Evolutionary conservation across 2,888 invertebrate species (phyloP), one percentile per base, ranked within the genome.

Genomic region (Trachelus iudaicus): DNA sequence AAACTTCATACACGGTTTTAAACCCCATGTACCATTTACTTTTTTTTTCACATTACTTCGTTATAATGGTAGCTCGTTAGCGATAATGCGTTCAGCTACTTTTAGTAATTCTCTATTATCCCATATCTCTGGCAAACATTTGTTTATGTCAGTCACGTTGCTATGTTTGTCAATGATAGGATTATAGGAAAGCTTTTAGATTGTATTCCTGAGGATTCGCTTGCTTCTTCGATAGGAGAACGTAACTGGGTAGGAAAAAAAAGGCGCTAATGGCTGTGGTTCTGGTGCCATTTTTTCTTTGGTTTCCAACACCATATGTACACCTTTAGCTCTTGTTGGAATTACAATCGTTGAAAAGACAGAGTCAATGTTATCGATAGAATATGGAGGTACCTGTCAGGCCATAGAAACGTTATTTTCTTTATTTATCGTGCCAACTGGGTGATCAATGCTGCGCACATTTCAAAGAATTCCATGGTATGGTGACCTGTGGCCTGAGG

Each of bases 391-490:
- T 56, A 56, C 56, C 23, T 56, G 56, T 15, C 23, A 56, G 56
- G 9, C 23, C 23, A 23, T 23, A 23, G 56, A 56, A 56, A 23
- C 56, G 9, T 23, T 56, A 56, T 56, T 56, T 23, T 9, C 6
- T 23, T 23, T 34, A 80, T 81, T 92, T 94, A 98, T 92, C 98
- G 96, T 40, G 99, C 99, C 81, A 99, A 93, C 87, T 99, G 99
- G 81, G 99, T 98, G 87, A 99, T 99, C 73, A 99, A 94, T 3
- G 98, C 97, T 33, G 99, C 98, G 92, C 99, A 99, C 98, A 99
- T 99, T 93, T 99, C 99, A 90, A 99, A 99, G 93, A 99, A 99
- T 93, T 99, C 99, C 97, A 99, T 98, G 1, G 99, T 99, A 92
- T 98, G 98, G 90, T 99, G 98, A 0, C 97, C 97, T 73, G 92